Evolutionary conservation across 2,888 invertebrate species (phyloP).

Genomic region (Mantis religiosa): DNA sequence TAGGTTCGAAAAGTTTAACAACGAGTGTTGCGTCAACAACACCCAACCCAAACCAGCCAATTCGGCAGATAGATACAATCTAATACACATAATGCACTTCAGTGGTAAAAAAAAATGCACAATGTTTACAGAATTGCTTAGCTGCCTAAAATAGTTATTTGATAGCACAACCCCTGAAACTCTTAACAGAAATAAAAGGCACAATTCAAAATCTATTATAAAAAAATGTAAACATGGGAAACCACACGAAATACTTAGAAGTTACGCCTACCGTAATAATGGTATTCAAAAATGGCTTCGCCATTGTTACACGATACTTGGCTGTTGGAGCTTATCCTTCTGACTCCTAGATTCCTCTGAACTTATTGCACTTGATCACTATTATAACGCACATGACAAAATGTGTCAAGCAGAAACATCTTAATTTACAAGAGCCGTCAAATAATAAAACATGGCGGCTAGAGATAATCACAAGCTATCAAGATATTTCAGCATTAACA

Average conservation of each 20-base stretch:
- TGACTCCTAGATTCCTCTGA: neutral
- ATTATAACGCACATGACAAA: conserved; percentile 3
- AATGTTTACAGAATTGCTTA: neutral
- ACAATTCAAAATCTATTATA: neutral
- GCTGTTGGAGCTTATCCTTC: neutral
- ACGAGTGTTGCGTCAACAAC: neutral
- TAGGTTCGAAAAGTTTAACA: neutral
- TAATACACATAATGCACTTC: neutral
- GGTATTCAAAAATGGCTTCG: neutral
- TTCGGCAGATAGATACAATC: neutral
- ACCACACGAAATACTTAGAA: neutral
- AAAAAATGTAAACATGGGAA: neutral
- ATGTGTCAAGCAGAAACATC: neutral
- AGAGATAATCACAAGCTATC: neutral
- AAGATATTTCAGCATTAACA: conserved; percentile 1
- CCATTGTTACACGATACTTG: neutral
- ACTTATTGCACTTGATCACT: neutral
- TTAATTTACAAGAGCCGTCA: conserved; percentile 8
- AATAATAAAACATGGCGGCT: conserved; percentile 25
- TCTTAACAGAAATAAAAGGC: neutral
- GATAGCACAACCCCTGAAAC: neutral
- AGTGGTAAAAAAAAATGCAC: neutral
- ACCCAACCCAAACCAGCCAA: neutral
- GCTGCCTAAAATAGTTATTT: neutral
- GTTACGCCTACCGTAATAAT: conserved; percentile 20